These are phyloP conservation scores for Drosophila infuscata DNA, from an alignment of 2,888 invertebrate genomes.

Conservation along the genomic window DNA sequence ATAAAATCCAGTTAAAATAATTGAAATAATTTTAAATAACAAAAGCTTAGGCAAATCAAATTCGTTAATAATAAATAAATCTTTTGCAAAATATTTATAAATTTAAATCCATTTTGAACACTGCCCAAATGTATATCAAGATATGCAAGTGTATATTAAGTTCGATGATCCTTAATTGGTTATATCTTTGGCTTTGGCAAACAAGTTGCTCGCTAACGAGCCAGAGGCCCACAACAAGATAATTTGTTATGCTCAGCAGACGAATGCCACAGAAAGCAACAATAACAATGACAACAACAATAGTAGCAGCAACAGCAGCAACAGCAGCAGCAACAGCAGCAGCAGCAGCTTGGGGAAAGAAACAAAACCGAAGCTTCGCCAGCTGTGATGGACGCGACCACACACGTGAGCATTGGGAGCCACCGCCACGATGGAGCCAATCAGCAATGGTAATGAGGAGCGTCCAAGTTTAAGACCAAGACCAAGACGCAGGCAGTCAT, in stretches of 20 bases:
- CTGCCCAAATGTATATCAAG: background rate
- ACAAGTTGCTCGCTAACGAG: slow-evolving; percentile 74
- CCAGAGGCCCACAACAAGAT: slow-evolving; percentile 68
- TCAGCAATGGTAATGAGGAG: slow-evolving; percentile 75
- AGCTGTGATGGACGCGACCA: slow-evolving; percentile 72
- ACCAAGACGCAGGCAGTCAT: slow-evolving; percentile 53
- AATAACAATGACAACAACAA: slow-evolving; percentile 33
- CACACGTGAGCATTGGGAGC: slow-evolving; percentile 60
- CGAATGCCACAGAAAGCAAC: slow-evolving; percentile 45
- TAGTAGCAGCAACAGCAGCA: background rate
- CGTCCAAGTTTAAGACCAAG: slow-evolving; percentile 43
- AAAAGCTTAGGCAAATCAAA: background rate
- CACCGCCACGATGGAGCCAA: slow-evolving; percentile 56
- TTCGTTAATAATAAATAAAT: background rate
- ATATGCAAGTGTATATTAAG: slow-evolving; percentile 37
- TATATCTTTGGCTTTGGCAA: slow-evolving; percentile 50
- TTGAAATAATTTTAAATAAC: no score
- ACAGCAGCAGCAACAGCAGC: slow-evolving; percentile 4
- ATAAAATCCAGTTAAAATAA: no score
- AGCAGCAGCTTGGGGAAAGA: slow-evolving; percentile 10
- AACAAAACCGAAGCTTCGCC: slow-evolving; percentile 41
- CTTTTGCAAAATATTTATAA: background rate
- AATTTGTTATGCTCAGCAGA: slow-evolving; percentile 72
- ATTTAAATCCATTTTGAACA: background rate
- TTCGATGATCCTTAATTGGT: slow-evolving; percentile 44